Evolutionary conservation across 2,797 vertebrate genomes (phyloP).

Genomic region (Sebastolobus altivelis): DNA sequence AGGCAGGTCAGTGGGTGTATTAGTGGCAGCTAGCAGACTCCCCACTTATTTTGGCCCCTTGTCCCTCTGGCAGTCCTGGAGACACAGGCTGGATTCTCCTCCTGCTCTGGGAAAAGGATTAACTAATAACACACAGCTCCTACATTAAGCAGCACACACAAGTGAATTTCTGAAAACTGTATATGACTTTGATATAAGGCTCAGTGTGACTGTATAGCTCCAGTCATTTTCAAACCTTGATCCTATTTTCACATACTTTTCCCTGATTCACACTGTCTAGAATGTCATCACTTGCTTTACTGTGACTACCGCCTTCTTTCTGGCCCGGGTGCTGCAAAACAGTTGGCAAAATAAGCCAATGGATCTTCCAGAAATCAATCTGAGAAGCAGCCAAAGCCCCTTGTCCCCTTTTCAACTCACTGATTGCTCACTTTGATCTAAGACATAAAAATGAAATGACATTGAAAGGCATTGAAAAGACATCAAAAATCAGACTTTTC

Average conservation of each 20-base stretch:
- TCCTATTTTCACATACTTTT: not conserved
- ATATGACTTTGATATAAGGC: not conserved
- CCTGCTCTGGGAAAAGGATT: conserved; percentile 17
- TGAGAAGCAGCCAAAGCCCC: not conserved
- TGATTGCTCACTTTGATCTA: conserved; percentile 3
- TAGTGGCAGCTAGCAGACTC: conserved; percentile 4
- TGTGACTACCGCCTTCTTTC: not conserved
- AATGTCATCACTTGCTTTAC: not conserved
- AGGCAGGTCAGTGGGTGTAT: conserved; percentile 14
- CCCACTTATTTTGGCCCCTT: conserved; percentile 3
- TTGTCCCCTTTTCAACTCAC: not conserved
- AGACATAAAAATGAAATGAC: not conserved
- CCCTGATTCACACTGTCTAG: not conserved
- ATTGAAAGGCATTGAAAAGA: not conserved
- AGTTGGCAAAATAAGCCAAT: not conserved
- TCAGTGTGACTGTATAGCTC: not conserved
- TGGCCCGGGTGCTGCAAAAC: not conserved
- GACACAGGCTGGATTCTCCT: conserved; percentile 11
- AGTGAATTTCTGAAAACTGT: conserved; percentile 12
- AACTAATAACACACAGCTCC: conserved; percentile 39
- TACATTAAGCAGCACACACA: conserved; percentile 2
- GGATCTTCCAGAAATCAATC: no score
- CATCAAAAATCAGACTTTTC: not conserved
- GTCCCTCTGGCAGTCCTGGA: not conserved
- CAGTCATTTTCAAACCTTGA: not conserved